Base-by-base conservation (phyloP, 2,113 vertebrate genomes). In the Vombatus ursinus region DNA sequence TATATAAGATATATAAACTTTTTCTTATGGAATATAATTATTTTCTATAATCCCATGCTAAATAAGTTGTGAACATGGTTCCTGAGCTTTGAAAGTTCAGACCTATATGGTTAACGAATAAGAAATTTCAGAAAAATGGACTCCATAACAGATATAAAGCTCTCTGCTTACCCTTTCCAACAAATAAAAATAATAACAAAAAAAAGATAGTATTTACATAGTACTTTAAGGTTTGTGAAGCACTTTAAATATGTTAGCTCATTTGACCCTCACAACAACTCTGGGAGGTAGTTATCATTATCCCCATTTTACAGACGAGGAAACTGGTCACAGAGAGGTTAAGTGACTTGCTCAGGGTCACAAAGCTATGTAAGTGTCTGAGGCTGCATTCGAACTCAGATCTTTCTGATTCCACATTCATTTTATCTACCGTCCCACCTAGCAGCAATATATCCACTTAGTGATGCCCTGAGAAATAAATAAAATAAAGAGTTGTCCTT, bases 61-160 rank as follows among this genome's bases (percentile, higher is more conserved):
- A 94, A 94, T 92, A 92, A 97, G 93, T 77, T 68, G 52, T 93
- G n/a, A 91, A n/a, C 61, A 0, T 50, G 93, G 50, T 53, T 92
- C 52, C 89, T 89, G 49, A n/a, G 92, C 53, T 96, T 93, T 22
- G 53, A 49, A 94, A 95, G 44, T 47, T 26, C n/a, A 95, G 90
- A 91, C 84, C 93, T 94, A 93, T 92, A 90, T 97, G 94, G 54
- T 95, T 84, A 77, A 77, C n/a, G 31, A 49, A 37, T 52, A 49
- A 54, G 48, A 84, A 54, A 93, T 68, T 53, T 54, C 90, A n/a
- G 50, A 92, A 89, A 90, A 51, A 95, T 93, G 44, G 92, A 93
- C 37, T n/a, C 61, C 31, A 77, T n/a, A n/a, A 19, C 61, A 77
- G 7, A 77, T 77, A 77, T 16, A 77, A 77, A 77, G 37, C 61